Conservation (phyloP, 2,797 vertebrate species). For the Melanotaenia maccullochi region DNA sequence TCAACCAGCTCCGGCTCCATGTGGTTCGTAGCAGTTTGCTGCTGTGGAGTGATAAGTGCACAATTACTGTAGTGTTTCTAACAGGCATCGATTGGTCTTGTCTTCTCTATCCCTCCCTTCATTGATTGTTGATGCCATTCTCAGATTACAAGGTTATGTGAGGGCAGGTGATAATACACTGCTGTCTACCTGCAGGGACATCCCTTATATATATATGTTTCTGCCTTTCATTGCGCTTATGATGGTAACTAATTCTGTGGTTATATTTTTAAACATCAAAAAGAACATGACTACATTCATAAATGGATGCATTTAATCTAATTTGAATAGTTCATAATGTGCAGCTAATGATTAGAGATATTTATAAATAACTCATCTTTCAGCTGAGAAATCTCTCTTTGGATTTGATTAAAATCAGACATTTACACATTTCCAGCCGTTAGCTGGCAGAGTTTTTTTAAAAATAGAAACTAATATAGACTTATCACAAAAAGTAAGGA, state of each 20-base stretch:
- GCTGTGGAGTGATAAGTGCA: constrained; percentile 72
- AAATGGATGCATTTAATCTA: background rate
- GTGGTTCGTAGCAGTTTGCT: constrained; percentile 60
- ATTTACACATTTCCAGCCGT: constrained; percentile 9
- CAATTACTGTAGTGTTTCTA: constrained; percentile 72
- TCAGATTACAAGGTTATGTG: constrained; percentile 73
- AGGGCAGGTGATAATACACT: constrained; percentile 68
- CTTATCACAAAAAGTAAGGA: background rate
- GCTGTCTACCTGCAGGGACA: constrained; percentile 40
- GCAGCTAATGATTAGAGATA: constrained; percentile 14
- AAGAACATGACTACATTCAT: constrained; percentile 3
- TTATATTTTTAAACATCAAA: constrained; percentile 1
- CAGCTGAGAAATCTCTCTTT: constrained; percentile 5
- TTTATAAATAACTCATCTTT: constrained; percentile 13
- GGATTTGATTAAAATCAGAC: constrained; percentile 37
- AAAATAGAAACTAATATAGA: background rate
- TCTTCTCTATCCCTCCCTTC: constrained; percentile 71
- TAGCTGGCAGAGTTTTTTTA: background rate
- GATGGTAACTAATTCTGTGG: constrained; percentile 16
- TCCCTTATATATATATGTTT: constrained; percentile 15
- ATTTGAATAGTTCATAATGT: constrained; percentile 10
- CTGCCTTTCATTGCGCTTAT: constrained; percentile 12
- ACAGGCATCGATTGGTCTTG: constrained; percentile 77
- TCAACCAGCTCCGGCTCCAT: constrained; percentile 46
- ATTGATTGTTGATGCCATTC: constrained; percentile 79